Conservation (phyloP, 2,113 vertebrate species). For the Syrmaticus mikado region DNA sequence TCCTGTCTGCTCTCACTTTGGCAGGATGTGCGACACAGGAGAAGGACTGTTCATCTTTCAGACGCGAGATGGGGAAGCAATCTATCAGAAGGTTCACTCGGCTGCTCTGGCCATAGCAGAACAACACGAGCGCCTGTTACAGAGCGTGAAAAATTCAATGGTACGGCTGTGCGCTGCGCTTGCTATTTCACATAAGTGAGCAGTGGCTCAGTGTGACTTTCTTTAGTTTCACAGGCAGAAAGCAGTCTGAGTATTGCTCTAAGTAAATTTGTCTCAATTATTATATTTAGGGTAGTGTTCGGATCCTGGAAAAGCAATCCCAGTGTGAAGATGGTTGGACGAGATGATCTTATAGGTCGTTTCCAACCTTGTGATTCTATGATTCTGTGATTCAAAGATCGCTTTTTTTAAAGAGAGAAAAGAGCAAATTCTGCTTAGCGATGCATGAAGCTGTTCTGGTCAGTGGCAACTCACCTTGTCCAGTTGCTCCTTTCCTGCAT, state of each 20-base stretch:
- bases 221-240: not conserved
- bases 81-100: slow-evolving; percentile 86
- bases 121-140: slow-evolving; percentile 79
- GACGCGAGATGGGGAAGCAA: slow-evolving; percentile 85
- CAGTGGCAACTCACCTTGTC: not conserved
- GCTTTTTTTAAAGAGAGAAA: not conserved
- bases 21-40: slow-evolving; percentile 88
- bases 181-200: rapidly evolving
- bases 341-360: too few species aligned
- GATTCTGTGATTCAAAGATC: not conserved
- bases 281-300: not conserved
- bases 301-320: too few species aligned
- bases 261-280: not conserved
- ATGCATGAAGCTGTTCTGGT: not conserved
- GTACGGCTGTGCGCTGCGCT: slow-evolving; percentile 51
- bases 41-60: slow-evolving; percentile 89
- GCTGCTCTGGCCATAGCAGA: slow-evolving; percentile 84
- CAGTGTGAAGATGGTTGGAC: too few species aligned
- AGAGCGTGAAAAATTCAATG: slow-evolving; percentile 78
- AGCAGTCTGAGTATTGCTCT: not conserved
- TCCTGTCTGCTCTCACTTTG: slow-evolving; percentile 36
- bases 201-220: not conserved
- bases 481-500: not conserved
- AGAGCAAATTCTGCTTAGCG: not conserved
- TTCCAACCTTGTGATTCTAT: too few species aligned